Percentiles rank a stretch among this genome's conserved stretches.
These are phyloP conservation scores for Sarotherodon lohbergeri DNA, from an alignment of 2,113 vertebrate genomes.

Conservation along the genomic window DNA sequence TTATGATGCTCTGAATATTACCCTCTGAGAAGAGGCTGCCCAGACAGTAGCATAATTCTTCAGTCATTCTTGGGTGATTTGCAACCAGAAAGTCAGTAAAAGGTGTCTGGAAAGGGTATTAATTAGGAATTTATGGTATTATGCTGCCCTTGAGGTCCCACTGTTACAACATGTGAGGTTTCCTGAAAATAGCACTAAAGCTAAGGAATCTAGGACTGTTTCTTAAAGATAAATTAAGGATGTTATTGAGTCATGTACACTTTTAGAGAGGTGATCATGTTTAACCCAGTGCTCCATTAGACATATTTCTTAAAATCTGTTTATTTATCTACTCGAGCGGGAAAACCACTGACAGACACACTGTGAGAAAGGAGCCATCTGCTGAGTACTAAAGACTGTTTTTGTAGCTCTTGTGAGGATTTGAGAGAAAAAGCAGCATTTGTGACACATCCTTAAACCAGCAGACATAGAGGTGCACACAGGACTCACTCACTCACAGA, in stretches of 20 bases:
- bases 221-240: neutral
- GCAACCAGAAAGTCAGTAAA: constrained; percentile 48
- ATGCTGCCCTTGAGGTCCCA: neutral
- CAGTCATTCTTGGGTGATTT: constrained; percentile 33
- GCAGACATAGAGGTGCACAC: neutral
- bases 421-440: constrained; percentile 5
- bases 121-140: constrained; percentile 51
- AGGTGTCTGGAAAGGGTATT: constrained; percentile 44
- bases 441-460: constrained; percentile 9
- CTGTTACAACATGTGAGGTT: neutral
- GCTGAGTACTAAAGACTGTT: neutral
- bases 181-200: constrained; percentile 15
- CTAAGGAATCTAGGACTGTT: constrained; percentile 3
- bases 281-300: neutral
- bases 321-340: neutral
- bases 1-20: constrained; percentile 15
- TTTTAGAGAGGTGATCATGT: neutral
- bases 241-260: neutral
- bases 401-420: constrained; percentile 17
- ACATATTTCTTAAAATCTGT: neutral
- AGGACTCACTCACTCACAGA: neutral
- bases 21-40: neutral
- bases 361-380: neutral
- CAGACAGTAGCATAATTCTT: neutral
- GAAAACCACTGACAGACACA: neutral